These are phyloP conservation scores for Neomonachus schauinslandi DNA, from an alignment of 2,113 vertebrate species.

Conservation along the genomic window DNA sequence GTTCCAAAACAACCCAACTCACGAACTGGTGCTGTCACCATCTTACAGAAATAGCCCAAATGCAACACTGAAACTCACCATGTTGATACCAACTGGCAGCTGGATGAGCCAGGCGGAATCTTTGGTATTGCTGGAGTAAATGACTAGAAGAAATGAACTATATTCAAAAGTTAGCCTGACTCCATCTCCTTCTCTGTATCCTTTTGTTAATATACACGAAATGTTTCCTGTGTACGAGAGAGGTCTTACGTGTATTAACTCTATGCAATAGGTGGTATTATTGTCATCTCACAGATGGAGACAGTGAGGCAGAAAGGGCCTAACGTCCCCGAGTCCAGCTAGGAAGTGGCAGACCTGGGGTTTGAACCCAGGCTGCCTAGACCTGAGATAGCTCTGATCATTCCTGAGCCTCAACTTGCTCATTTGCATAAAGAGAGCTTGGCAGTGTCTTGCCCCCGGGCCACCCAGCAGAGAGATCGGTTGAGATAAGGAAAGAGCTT, in stretches of 20 bases:
- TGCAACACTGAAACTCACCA: background rate
- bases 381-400: background rate
- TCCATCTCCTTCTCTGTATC: background rate
- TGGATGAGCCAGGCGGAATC: background rate
- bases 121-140: background rate
- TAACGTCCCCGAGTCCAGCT: background rate
- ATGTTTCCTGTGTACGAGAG: background rate
- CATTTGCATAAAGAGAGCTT: background rate
- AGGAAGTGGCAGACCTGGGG: background rate
- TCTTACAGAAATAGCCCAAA: background rate
- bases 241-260: background rate
- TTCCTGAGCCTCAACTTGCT: background rate
- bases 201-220: background rate
- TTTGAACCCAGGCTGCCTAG: background rate
- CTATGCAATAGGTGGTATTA: background rate
- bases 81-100: background rate
- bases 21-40: background rate
- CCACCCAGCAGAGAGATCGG: background rate
- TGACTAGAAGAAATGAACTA: background rate
- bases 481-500: slow-evolving; percentile 10
- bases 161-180: background rate
- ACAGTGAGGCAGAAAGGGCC: background rate
- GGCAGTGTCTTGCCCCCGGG: no score
- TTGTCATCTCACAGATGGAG: background rate
- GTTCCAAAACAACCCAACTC: background rate